Evolutionary conservation across 2,113 vertebrate species (phyloP), one percentile per base, ranked within the genome.

Genomic region (Xenus cinereus): DNA sequence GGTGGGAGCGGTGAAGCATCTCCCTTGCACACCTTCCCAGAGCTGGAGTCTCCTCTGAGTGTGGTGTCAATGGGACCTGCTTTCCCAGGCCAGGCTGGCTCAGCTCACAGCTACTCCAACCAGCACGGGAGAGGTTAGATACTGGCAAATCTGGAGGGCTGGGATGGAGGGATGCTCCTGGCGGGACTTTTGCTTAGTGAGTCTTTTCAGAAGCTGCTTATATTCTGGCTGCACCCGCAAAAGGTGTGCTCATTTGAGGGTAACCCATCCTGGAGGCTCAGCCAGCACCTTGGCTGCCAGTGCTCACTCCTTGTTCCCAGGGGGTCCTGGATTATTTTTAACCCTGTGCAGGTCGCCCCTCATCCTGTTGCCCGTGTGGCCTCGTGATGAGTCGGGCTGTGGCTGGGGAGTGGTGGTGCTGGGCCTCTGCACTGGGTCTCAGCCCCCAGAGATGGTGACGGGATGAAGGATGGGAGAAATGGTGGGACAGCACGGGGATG

Each of bases 401-500:
- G 39, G 30, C 32, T 54, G 81, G 39, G 69, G 35, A 35, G 39
- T 7, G 5, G 85, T 2, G 16, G 73, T 5, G 1, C 0, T 39
- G 67, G 37, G 48, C 12, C 1, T 2, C 6, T 7, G 32, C 19
- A 1, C 28, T 7, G 1, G 81, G 59, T 37, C 37, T 68, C n/a
- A 24, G 41, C 22, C n/a, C 1, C 16, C 5, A 5, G 71, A 37
- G 37, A 5, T 2, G 27, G 60, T 23, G 71, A 57, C 0, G 4
- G 46, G 41, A 3, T 21, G 30, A 56, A 51, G 85, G 69, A 53
- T 0, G 4, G 74, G 72, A 50, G 33, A 10, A 21, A 11, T 1
- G 2, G n/a, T 10, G 60, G 66, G 73, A 37, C 56, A 23, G 28
- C 17, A 1, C 1, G 3, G 86, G 66, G 41, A 53, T 28, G 6